Evolutionary conservation across 2,113 vertebrate genomes (phyloP).

Genomic region (Patagioenas fasciata): DNA sequence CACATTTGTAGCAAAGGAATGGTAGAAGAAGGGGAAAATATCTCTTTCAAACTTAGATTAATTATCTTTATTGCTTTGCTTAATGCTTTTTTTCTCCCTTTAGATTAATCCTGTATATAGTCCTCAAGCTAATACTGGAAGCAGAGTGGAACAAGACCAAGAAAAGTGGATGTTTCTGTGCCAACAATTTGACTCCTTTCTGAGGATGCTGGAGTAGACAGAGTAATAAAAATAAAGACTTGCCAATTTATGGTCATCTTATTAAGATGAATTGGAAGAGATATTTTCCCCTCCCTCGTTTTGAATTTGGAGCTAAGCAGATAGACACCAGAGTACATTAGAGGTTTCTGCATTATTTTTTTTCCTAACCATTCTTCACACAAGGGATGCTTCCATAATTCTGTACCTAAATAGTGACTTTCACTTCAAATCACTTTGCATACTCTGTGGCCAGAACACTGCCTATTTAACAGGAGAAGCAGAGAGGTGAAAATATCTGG

Average conservation of each 20-base stretch:
- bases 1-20: slow-evolving; percentile 43
- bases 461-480: not conserved
- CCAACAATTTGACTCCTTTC: not conserved
- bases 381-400: not conserved
- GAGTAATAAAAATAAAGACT: not conserved
- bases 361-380: not conserved
- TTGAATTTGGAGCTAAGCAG: slow-evolving; percentile 16
- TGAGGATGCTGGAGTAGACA: not conserved
- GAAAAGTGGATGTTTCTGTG: not conserved
- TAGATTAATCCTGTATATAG: slow-evolving; percentile 37
- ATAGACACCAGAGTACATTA: not conserved
- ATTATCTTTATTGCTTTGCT: slow-evolving; percentile 68
- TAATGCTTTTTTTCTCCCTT: slow-evolving; percentile 56
- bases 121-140: slow-evolving; percentile 24
- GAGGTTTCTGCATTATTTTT: not conserved
- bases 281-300: not conserved
- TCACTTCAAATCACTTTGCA: not conserved
- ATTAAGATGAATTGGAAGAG: slow-evolving; percentile 4
- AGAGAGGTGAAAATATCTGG: not conserved
- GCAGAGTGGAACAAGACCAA: not conserved
- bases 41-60: slow-evolving; percentile 73
- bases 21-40: slow-evolving; percentile 52
- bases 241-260: not conserved
- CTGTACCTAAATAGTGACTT: not conserved
- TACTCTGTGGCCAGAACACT: not conserved